A percentile compares a stretch with the other conserved stretches of the same genome.
phyloP scores from a whole-genome alignment of 2,888 invertebrate species.

The Apocheima hispidaria region DNA sequence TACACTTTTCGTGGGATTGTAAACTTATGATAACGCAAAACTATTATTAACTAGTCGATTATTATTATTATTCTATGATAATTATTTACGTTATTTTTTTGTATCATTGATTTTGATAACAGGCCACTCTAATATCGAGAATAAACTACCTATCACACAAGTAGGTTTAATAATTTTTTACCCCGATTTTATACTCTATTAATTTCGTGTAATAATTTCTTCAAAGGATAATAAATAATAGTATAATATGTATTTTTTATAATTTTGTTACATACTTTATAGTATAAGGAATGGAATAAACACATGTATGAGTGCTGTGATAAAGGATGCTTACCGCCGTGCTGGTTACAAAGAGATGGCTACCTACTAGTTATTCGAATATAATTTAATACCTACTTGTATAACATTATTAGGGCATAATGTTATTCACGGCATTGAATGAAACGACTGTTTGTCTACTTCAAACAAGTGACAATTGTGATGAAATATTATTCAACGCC shows the following conservation, averaged over 20 bases:
- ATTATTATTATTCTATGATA: too few relatives aligned
- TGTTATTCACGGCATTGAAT: not conserved
- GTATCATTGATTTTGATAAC: too few relatives aligned
- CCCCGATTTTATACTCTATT: not conserved
- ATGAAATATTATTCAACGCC: not conserved
- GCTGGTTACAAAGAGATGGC: slow-evolving; percentile 11
- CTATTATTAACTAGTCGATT: too few relatives aligned
- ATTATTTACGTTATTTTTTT: too few relatives aligned
- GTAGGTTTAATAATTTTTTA: slow-evolving; percentile 6
- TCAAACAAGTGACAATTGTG: not conserved
- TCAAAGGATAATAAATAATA: slow-evolving; percentile 3
- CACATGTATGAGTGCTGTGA: slow-evolving; percentile 75
- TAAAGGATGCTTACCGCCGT: slow-evolving; percentile 68
- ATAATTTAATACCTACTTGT: slow-evolving; percentile 1
- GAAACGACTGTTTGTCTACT: not conserved
- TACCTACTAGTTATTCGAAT: slow-evolving; percentile 3
- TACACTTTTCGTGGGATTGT: too few relatives aligned
- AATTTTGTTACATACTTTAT: slow-evolving; percentile 49
- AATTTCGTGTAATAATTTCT: slow-evolving; percentile 9
- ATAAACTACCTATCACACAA: not conserved
- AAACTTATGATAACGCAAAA: too few relatives aligned
- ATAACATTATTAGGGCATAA: not conserved
- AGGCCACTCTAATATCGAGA: too few relatives aligned
- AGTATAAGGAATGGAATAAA: slow-evolving; percentile 66
- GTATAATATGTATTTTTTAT: slow-evolving; percentile 29